These are phyloP conservation scores for Oryctes rhinoceros DNA, from an alignment of 1,140 invertebrate genomes.

Conservation along the genomic window DNA sequence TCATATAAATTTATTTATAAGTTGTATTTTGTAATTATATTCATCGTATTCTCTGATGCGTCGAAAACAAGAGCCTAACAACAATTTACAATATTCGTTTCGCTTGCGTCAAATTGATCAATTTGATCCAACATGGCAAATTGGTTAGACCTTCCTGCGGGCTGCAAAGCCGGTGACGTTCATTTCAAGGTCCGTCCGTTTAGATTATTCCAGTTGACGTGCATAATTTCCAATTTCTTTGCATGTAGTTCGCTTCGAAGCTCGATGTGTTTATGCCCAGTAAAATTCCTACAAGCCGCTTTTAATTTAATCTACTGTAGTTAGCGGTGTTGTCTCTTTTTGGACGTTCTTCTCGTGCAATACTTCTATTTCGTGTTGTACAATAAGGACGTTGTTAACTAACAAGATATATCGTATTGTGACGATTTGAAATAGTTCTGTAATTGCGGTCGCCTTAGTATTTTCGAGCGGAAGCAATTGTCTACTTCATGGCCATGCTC, in stretches of 20 bases:
- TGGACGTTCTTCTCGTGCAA: background rate
- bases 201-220: constrained; percentile 26
- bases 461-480: no score
- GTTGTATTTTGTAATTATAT: no score
- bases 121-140: constrained; percentile 6
- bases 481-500: no score
- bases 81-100: background rate
- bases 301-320: background rate
- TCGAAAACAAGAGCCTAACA: background rate
- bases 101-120: constrained; percentile 13
- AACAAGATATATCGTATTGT: background rate
- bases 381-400: background rate
- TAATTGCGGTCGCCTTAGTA: background rate
- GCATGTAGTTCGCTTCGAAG: background rate
- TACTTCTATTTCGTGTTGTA: background rate
- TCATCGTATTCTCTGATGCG: no score
- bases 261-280: background rate
- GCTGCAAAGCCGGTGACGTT: constrained; percentile 5
- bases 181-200: background rate
- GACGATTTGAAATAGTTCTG: background rate
- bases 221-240: constrained; percentile 25
- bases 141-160: constrained; percentile 28
- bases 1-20: no score
- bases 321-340: background rate
- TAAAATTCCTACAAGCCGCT: background rate